Percentiles rank a stretch among this genome's conserved stretches.
Evolutionary conservation across 2,797 vertebrate genomes (phyloP).

Genomic region (Megaceryle alcyon): DNA sequence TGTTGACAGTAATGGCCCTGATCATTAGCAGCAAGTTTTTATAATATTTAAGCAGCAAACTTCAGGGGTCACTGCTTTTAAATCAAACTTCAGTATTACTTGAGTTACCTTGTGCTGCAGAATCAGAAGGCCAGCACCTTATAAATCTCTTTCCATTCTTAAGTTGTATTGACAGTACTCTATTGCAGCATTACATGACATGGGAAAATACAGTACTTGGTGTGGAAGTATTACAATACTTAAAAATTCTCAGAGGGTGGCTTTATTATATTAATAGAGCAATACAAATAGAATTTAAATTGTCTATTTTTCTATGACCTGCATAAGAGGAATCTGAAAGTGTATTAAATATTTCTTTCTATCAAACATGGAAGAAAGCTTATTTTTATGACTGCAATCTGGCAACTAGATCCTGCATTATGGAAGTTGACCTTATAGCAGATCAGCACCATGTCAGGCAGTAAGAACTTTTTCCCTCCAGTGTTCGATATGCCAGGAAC

Average conservation of each 20-base stretch:
- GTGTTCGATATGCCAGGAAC: not conserved
- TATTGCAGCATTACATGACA: conserved; percentile 27
- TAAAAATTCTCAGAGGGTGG: conserved; percentile 38
- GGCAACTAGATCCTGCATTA: not conserved
- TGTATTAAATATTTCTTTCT: not conserved
- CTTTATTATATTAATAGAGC: conserved; percentile 40
- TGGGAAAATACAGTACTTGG: not conserved
- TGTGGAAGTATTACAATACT: conserved; percentile 5
- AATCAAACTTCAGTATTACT: conserved; percentile 45
- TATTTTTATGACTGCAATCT: not conserved
- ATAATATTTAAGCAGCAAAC: conserved; percentile 40
- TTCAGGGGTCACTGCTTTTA: conserved; percentile 43
- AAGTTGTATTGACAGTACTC: conserved; percentile 39
- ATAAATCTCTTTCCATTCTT: conserved; percentile 44
- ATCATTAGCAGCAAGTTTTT: conserved; percentile 59
- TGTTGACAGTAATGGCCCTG: conserved; percentile 29
- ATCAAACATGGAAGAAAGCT: not conserved
- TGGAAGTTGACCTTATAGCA: not conserved
- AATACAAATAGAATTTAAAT: conserved; percentile 17
- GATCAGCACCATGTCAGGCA: not conserved
- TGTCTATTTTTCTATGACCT: not conserved
- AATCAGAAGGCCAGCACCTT: conserved; percentile 18
- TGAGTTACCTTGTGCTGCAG: not conserved
- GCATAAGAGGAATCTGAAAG: not conserved
- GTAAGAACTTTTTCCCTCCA: not conserved